Percentiles rank a stretch among this genome's conserved stretches.
These are phyloP conservation scores for Allenopithecus nigroviridis DNA, from an alignment of 2,797 vertebrate species.

Conservation along the genomic window DNA sequence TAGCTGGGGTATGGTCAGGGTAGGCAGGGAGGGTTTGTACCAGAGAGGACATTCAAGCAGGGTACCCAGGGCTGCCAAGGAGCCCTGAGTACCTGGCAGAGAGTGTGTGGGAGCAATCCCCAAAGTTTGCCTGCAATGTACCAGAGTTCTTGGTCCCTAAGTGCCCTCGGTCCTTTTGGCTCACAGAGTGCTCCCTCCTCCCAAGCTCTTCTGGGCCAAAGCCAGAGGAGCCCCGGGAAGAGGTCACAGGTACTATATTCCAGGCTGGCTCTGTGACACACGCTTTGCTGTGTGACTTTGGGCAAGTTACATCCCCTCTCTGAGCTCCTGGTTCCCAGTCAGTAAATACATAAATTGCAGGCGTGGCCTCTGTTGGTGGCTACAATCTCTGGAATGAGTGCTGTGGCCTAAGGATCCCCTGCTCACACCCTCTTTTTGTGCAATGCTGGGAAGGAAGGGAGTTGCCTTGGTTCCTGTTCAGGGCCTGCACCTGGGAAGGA, in stretches of 20 bases:
- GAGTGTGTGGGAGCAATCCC: background rate
- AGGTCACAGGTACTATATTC: background rate
- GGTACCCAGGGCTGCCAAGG: background rate
- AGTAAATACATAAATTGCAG: background rate
- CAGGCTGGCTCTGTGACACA: background rate
- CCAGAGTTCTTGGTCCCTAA: background rate
- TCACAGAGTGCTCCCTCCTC: accelerated
- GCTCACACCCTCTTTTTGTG: background rate
- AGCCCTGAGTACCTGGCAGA: background rate
- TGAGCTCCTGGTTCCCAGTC: background rate
- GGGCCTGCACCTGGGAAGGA: too few species aligned
- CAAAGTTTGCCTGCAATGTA: background rate
- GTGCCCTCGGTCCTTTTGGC: background rate
- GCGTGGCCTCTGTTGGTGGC: background rate
- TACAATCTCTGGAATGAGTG: background rate
- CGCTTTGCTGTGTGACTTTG: background rate
- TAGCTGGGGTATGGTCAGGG: background rate
- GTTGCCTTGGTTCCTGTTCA: background rate
- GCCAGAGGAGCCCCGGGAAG: background rate
- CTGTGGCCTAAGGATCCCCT: background rate
- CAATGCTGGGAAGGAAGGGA: background rate
- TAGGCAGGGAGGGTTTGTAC: background rate
- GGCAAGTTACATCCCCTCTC: background rate
- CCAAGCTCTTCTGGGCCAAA: background rate
- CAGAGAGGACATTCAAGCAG: background rate